phyloP scores from a whole-genome alignment of 2,888 invertebrate species.

The Andrena marginata region DNA sequence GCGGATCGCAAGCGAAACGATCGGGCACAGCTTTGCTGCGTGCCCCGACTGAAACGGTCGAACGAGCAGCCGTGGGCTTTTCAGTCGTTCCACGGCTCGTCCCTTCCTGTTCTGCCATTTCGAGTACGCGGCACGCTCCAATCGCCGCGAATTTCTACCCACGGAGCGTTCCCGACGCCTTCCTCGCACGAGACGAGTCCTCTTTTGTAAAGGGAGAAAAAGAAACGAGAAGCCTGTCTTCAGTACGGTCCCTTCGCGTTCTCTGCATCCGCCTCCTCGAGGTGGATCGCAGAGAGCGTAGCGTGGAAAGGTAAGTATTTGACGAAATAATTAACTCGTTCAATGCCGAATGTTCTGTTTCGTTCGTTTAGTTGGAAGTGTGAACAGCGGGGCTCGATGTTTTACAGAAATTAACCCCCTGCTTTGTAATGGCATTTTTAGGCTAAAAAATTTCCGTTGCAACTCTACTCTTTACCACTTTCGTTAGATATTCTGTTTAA shows the following conservation, averaged over 20 bases:
- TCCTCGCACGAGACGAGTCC: constrained; percentile 22
- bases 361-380: no score
- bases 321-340: no score
- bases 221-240: neutral
- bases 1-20: constrained; percentile 64
- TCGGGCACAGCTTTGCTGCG: constrained; percentile 41
- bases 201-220: constrained; percentile 13
- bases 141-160: constrained; percentile 37
- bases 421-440: no score
- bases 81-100: constrained; percentile 40
- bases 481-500: no score
- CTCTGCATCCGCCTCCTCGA: neutral
- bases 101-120: constrained; percentile 56
- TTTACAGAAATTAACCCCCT: no score
- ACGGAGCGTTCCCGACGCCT: constrained; percentile 26
- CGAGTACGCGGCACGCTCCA: constrained; percentile 19
- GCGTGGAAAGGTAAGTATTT: no score
- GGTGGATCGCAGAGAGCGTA: neutral
- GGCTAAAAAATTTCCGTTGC: no score
- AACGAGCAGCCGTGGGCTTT: constrained; percentile 44
- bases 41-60: constrained; percentile 33
- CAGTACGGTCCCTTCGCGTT: neutral
- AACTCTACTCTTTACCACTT: no score
- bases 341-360: no score
- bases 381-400: no score